Conservation (phyloP, 2,888 invertebrate genomes). For the Adelphocoris suturalis region DNA sequence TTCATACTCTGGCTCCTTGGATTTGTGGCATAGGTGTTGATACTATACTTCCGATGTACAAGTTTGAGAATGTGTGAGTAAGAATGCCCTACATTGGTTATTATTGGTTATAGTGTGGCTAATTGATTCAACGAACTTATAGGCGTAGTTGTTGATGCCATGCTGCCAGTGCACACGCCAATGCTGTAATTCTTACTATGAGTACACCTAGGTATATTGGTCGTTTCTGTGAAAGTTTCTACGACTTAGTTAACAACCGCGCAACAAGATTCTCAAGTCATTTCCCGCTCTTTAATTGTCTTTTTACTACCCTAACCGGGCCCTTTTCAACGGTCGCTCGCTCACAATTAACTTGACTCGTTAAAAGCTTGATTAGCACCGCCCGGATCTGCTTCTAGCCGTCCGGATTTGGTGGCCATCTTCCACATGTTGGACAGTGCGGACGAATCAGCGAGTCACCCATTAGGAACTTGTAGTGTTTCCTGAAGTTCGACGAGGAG, state of each 20-base stretch:
- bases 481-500: background rate
- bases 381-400: background rate
- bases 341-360: slow-evolving; percentile 2
- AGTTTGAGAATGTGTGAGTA: too few relatives aligned
- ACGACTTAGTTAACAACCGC: background rate
- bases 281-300: slow-evolving; percentile 19
- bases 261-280: background rate
- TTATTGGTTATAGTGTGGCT: too few relatives aligned
- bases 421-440: background rate
- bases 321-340: background rate
- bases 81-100: too few relatives aligned
- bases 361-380: background rate
- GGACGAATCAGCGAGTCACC: background rate
- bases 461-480: background rate
- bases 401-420: slow-evolving; percentile 1
- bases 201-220: too few relatives aligned
- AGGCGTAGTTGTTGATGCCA: too few relatives aligned
- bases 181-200: too few relatives aligned
- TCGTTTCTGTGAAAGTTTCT: background rate
- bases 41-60: too few relatives aligned
- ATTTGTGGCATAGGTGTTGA: too few relatives aligned
- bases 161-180: too few relatives aligned
- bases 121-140: too few relatives aligned
- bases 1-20: too few relatives aligned
- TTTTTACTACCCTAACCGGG: slow-evolving; percentile 20